Base-by-base conservation (phyloP, 2,113 vertebrate species). In the Actenoides lindsayi region DNA sequence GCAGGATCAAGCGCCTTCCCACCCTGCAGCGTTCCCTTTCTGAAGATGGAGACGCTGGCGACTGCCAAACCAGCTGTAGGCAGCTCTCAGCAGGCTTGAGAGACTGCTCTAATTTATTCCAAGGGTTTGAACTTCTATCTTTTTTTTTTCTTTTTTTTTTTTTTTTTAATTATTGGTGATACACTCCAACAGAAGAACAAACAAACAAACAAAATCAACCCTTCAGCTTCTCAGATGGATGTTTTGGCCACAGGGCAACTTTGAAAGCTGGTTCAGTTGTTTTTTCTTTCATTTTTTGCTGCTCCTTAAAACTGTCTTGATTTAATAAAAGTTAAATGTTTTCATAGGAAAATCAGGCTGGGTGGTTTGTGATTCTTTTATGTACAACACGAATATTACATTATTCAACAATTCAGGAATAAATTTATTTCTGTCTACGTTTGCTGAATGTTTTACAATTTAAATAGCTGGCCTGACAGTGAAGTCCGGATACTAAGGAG, bases 271-370 rank as follows among this genome's bases (percentile, higher is more conserved):
- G 54, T 88, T 88, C 82, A 23, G 81, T 87, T 87, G 91, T 11
- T 62, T 94, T 83, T 91, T 16, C 74, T 94, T 91, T 96, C 77
- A 10, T 91, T 84, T 64, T 81, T 71, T 11, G 0, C 41, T 85
- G 64, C 82, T 96, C 59, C 79, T 96, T 96, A 93, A 94, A 97
- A 94, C 93, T 93, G 93, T 88, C 94, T 97, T 86, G 92, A 93
- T 96, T 94, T 95, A 96, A 96, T 96, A 96, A 93, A 96, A 96
- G 88, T 97, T 96, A 95, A 96, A 94, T 87, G 93, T 95, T 97
- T 95, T 93, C 94, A 21, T 74, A 95, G 85, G 96, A 93, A 91
- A 96, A 96, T 90, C 93, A 87, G 94, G 75, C 85, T 62, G 81
- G 87, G 82, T 56, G 46, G 90, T 92, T 96, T 95, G 92, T 93